These are phyloP conservation scores for Acanthosepion lycidas DNA, from an alignment of 2,888 invertebrate genomes.

Conservation along the genomic window DNA sequence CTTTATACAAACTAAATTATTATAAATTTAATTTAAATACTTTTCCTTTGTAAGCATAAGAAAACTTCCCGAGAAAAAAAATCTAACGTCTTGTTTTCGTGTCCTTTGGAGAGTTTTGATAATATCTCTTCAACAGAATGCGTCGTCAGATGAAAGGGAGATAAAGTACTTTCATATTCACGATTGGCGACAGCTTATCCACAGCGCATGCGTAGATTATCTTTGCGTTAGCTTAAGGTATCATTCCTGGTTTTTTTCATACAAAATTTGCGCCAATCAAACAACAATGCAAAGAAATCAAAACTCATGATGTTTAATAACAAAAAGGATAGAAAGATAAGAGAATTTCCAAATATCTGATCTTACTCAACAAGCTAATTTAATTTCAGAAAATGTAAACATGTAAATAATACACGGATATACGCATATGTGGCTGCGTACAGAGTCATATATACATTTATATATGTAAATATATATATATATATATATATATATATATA, in stretches of 20 bases:
- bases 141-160: neutral
- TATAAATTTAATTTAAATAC: neutral
- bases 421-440: neutral
- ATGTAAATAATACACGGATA: neutral
- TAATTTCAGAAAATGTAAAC: neutral
- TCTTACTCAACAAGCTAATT: neutral
- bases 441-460: neutral
- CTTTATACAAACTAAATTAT: neutral
- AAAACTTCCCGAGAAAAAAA: neutral
- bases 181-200: neutral
- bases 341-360: neutral
- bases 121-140: neutral
- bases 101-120: neutral
- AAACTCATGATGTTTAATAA: neutral
- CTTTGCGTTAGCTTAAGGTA: neutral
- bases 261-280: neutral
- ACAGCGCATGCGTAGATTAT: neutral
- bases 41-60: neutral
- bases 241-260: neutral
- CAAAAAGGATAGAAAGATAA: neutral
- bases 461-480: neutral
- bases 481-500: too few species aligned
- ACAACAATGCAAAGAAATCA: neutral
- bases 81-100: neutral
- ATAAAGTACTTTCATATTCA: neutral